These are phyloP conservation scores for Acanthurus lineatus DNA, from an alignment of 2,797 vertebrate genomes.

Conservation along the genomic window DNA sequence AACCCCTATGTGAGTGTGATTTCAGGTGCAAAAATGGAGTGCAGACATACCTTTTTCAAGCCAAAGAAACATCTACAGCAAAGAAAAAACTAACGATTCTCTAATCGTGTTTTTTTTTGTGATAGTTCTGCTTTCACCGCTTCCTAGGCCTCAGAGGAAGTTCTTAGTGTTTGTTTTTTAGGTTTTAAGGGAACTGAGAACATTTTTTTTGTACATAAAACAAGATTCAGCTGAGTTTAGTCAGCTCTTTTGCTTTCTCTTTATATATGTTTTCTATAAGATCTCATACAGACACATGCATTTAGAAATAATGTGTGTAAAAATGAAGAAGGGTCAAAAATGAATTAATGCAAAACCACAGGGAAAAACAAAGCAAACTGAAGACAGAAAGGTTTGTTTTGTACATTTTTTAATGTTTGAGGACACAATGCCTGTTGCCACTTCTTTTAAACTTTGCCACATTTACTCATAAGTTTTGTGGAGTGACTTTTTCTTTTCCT, in stretches of 20 bases:
- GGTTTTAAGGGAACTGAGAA: conserved; percentile 28
- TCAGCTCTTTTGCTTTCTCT: conserved; percentile 4
- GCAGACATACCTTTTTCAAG: background rate
- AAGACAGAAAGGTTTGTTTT: background rate
- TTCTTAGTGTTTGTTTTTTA: background rate
- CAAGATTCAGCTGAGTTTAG: background rate
- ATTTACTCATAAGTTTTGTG: too few relatives aligned
- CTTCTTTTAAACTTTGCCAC: too few relatives aligned
- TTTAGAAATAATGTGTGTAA: background rate
- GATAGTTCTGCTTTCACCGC: conserved; percentile 43
- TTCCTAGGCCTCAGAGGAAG: conserved; percentile 10
- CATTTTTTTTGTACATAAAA: background rate
- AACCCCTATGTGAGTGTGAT: conserved; percentile 42
- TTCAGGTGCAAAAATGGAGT: background rate
- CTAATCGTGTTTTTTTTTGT: background rate
- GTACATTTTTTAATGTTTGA: too few relatives aligned
- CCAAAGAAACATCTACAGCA: background rate
- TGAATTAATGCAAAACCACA: too few relatives aligned
- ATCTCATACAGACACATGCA: background rate
- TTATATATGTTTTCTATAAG: background rate
- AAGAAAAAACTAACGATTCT: background rate
- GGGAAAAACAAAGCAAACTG: background rate
- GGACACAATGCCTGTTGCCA: too few relatives aligned
- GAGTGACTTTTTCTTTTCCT: too few relatives aligned
- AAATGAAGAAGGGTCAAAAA: background rate